Base-by-base conservation (phyloP, 2,888 invertebrate species). In the Volucella zonaria region DNA sequence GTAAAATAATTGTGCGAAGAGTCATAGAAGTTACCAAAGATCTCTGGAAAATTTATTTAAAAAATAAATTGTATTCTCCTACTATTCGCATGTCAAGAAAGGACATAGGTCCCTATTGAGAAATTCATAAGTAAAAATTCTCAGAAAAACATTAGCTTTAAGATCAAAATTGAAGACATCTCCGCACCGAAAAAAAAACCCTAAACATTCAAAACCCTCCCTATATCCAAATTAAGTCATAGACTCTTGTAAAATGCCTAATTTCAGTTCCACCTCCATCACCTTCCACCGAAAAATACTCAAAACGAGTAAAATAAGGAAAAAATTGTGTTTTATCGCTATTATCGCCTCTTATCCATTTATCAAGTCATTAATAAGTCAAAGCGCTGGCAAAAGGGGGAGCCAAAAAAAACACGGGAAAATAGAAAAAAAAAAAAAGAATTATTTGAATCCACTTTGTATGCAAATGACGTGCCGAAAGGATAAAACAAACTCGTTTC, bases 381-480 rank as follows among this genome's bases (percentile, higher is more conserved):
- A 85, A 81, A 73, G 66, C 54, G 31, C 47, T 52, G 18, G 12
- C 12, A 45, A 77, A 54, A 18, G 71, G 61, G 76, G 15, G 47
- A 38, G 23, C 4, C 12, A 54, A 38, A 38, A 56, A 11, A 58
- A 9, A 43, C 43, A 10, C 11, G 47, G 58, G 59, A 45, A 4
- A 56, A 47, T 45, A 23, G 12, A 62, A 40, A 62, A 59, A 74
- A 82, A 64, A 82, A 58, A 74, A 78, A 82, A 18, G 18, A 86
- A 86, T 82, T 82, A 86, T 82, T 77, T 70, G 82, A 75, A 86
- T 86, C 86, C 82, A 86, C 86, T 86, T 86, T 86, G 86, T 82
- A 86, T 86, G 82, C 86, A 86, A 86, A 86, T 86, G 86, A 82
- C 82, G 86, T 86, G 70, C 85, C 76, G 64, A 85, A 85, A 85